These are phyloP conservation scores for Myotis vivesi DNA, from an alignment of 2,797 vertebrate species.

Conservation along the genomic window DNA sequence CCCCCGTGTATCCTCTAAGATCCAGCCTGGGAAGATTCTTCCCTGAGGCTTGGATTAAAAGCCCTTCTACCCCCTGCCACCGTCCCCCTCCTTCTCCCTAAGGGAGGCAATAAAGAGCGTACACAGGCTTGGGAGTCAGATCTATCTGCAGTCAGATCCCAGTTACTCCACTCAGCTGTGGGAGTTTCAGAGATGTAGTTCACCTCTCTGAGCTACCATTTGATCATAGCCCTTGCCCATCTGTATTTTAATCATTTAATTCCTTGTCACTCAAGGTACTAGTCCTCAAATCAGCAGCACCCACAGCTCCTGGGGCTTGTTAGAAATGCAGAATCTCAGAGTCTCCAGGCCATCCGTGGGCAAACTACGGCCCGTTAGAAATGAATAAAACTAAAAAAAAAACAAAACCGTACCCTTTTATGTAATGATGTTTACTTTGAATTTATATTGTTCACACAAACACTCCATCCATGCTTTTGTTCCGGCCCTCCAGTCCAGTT, in stretches of 20 bases:
- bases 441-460: too few species aligned
- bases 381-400: too few species aligned
- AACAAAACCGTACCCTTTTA: too few species aligned
- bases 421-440: too few species aligned
- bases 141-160: background rate
- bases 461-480: too few species aligned
- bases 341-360: background rate
- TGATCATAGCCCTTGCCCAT: background rate
- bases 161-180: background rate
- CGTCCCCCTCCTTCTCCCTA: background rate
- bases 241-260: background rate
- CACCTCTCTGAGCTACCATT: background rate
- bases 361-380: too few species aligned
- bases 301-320: background rate
- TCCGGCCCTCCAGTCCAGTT: too few species aligned
- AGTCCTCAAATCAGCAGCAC: background rate
- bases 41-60: background rate
- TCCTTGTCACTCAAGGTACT: background rate
- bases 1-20: background rate
- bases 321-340: background rate
- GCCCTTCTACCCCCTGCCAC: background rate
- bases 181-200: background rate
- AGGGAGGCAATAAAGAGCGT: background rate
- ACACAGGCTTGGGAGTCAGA: background rate
- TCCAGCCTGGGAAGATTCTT: background rate